Percentiles rank a stretch among this genome's conserved stretches.
These are phyloP conservation scores for Stictocephala bisonia DNA, from an alignment of 2,888 invertebrate genomes.

Conservation along the genomic window DNA sequence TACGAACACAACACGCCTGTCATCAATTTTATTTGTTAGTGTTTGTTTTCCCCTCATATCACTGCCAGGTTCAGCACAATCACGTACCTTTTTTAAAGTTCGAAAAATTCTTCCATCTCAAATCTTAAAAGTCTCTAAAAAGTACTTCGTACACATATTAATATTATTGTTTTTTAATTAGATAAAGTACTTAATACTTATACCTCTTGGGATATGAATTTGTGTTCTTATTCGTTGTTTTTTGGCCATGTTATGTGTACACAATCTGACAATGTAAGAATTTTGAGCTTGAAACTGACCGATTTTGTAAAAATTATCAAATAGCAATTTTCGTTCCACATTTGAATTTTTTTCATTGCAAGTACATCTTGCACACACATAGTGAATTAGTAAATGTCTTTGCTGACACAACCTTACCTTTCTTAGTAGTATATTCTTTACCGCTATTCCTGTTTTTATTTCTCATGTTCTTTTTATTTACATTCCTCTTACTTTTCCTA, in stretches of 20 bases:
- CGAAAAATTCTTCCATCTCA: neutral
- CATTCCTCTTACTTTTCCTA: too few species aligned
- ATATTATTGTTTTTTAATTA: neutral
- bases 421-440: too few species aligned
- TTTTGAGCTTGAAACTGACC: slow-evolving; percentile 6
- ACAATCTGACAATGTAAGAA: neutral
- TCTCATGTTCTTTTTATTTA: too few species aligned
- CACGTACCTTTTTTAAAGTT: neutral
- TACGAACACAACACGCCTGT: neutral
- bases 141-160: neutral
- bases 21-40: neutral
- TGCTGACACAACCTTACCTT: too few species aligned
- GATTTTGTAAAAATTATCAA: neutral
- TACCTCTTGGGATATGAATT: neutral
- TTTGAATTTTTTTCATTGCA: neutral
- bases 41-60: slow-evolving; percentile 13
- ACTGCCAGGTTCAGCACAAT: too few species aligned
- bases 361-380: neutral
- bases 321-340: neutral
- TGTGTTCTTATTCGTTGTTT: neutral
- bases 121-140: neutral
- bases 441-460: too few species aligned
- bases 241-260: too few species aligned
- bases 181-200: neutral
- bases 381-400: neutral